Evolutionary conservation across 2,888 invertebrate genomes (phyloP).

Genomic region (Aromia moschata): DNA sequence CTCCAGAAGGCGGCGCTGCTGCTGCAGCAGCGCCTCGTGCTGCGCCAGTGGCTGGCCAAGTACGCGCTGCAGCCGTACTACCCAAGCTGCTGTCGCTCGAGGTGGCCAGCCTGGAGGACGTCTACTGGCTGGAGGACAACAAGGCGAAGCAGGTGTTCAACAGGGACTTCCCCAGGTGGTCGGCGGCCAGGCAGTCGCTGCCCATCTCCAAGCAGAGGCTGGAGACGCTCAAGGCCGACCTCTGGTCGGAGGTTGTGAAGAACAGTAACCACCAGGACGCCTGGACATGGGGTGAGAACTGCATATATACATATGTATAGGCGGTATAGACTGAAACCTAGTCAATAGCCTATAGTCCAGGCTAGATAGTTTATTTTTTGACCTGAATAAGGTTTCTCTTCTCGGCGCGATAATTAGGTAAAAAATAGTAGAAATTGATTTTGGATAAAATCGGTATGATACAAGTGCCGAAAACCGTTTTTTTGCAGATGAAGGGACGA

Average conservation of each 20-base stretch:
- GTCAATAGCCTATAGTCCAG: too few relatives aligned
- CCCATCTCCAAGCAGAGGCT: constrained; percentile 84
- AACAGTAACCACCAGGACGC: constrained; percentile 87
- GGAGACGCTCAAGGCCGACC: constrained; percentile 79
- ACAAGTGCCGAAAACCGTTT: too few relatives aligned
- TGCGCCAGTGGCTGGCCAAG: constrained; percentile 85
- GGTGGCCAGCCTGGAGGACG: constrained; percentile 87
- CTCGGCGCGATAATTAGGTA: too few relatives aligned
- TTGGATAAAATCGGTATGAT: too few relatives aligned
- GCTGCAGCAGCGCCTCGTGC: constrained; percentile 83
- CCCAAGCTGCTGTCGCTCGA: constrained; percentile 80
- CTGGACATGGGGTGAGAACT: constrained; percentile 86
- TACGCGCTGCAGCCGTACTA: constrained; percentile 78
- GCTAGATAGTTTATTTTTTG: too few relatives aligned
- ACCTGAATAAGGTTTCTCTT: too few relatives aligned
- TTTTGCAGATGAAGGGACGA: too few relatives aligned
- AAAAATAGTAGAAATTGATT: too few relatives aligned
- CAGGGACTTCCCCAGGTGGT: constrained; percentile 83
- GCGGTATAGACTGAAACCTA: too few relatives aligned
- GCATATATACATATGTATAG: too few relatives aligned
- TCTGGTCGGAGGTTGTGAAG: constrained; percentile 88
- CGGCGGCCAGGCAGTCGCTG: constrained; percentile 80
- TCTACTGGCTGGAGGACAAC: constrained; percentile 86
- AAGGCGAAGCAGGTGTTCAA: constrained; percentile 77
- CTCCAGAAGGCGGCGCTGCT: constrained; percentile 82